phyloP scores from a whole-genome alignment of 1,140 invertebrate genomes.

The Megathymus violae region DNA sequence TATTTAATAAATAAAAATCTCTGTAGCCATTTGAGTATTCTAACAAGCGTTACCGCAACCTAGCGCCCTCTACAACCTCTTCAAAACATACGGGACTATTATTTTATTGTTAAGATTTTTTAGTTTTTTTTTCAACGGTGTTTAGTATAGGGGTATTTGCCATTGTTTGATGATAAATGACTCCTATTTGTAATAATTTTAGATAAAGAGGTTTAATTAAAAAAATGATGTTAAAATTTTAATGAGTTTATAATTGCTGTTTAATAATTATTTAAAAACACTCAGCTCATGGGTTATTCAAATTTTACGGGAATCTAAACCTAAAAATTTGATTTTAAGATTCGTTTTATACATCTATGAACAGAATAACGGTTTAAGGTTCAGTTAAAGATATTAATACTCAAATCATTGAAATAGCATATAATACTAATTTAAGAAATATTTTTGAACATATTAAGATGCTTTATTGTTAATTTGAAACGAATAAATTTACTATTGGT shows the following conservation, averaged over 20 bases:
- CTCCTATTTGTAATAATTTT: neutral
- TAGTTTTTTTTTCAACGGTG: neutral
- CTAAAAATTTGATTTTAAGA: too few relatives aligned
- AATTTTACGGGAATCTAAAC: too few relatives aligned
- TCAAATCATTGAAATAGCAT: too few relatives aligned
- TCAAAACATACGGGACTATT: slow-evolving; percentile 43
- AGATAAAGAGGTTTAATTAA: neutral
- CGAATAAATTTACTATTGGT: slow-evolving; percentile 26
- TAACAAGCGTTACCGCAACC: neutral
- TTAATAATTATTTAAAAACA: neutral
- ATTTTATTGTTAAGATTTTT: slow-evolving; percentile 8
- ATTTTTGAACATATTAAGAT: too few relatives aligned
- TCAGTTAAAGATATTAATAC: too few relatives aligned
- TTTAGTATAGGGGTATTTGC: neutral
- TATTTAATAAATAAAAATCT: slow-evolving; percentile 42
- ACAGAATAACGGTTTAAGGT: too few relatives aligned
- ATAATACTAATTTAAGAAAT: too few relatives aligned
- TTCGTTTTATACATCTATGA: too few relatives aligned
- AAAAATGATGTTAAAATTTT: neutral
- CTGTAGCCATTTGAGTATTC: slow-evolving; percentile 8
- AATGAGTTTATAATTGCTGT: slow-evolving; percentile 10
- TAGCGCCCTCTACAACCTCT: slow-evolving; percentile 33
- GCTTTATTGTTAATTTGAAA: neutral
- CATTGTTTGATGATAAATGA: neutral
- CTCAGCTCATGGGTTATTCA: neutral